A percentile compares a stretch with the other conserved stretches of the same genome.
Evolutionary conservation across 2,888 invertebrate genomes (phyloP).

Genomic region (Agapostemon virescens): DNA sequence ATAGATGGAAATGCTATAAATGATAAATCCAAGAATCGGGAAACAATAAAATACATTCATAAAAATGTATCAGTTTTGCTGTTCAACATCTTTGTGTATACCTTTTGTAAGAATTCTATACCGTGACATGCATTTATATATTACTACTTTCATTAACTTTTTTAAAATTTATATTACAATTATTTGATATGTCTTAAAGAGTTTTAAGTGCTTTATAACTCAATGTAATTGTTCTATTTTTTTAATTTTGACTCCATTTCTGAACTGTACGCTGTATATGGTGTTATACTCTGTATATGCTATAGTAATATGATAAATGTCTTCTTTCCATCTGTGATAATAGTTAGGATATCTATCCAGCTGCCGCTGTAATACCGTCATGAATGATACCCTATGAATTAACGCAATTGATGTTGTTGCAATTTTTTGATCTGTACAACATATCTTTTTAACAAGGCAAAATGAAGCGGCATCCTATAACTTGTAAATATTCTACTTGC

Average conservation of each 20-base stretch:
- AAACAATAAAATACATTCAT: slow-evolving; percentile 6
- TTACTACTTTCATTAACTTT: neutral
- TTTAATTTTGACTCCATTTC: slow-evolving; percentile 2
- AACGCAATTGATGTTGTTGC: slow-evolving; percentile 63
- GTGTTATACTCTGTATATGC: slow-evolving; percentile 19
- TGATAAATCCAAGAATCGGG: neutral
- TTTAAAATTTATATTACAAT: slow-evolving; percentile 4
- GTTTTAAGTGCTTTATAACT: neutral
- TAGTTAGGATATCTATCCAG: slow-evolving; percentile 75
- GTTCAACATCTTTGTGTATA: neutral
- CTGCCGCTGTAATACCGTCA: slow-evolving; percentile 71
- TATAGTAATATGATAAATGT: slow-evolving; percentile 70
- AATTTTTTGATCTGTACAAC: slow-evolving; percentile 58
- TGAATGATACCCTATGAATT: slow-evolving; percentile 64
- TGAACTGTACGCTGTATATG: slow-evolving; percentile 2
- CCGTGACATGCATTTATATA: neutral
- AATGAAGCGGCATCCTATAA: slow-evolving; percentile 64
- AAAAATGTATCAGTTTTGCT: slow-evolving; percentile 10
- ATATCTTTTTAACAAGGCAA: slow-evolving; percentile 60
- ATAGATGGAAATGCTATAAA: neutral
- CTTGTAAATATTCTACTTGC: slow-evolving; percentile 68
- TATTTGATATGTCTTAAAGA: neutral
- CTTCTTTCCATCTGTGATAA: slow-evolving; percentile 79
- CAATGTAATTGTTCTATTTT: neutral
- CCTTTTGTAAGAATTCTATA: neutral